phyloP scores from a whole-genome alignment of 2,797 vertebrate species.

The Rhabdophis nuchalis region DNA sequence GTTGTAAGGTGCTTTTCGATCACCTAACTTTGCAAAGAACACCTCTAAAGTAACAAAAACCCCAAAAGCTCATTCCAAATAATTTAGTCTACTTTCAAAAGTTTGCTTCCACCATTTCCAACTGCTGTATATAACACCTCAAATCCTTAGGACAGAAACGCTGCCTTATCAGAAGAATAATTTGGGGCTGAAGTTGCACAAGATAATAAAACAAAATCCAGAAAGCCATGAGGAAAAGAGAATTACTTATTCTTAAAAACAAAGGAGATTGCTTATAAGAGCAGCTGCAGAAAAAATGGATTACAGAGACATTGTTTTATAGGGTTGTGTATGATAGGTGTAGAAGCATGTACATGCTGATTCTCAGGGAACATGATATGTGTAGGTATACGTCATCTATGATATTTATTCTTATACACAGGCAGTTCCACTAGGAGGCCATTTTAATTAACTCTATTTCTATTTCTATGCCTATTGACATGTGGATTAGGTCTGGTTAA shows the following conservation, averaged over 20 bases:
- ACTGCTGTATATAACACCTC: not conserved
- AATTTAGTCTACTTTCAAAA: not conserved
- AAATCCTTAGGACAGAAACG: constrained; percentile 10
- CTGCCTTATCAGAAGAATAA: not conserved
- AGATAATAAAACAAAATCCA: too few species aligned
- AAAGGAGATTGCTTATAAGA: not conserved
- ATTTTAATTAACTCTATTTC: too few species aligned
- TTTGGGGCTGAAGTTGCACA: too few species aligned
- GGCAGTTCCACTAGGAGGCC: too few species aligned
- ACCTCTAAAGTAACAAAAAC: not conserved
- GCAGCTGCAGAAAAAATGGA: not conserved
- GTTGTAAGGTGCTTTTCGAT: not conserved
- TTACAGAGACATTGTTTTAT: not conserved
- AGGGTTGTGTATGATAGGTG: not conserved
- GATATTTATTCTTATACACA: too few species aligned
- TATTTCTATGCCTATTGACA: too few species aligned
- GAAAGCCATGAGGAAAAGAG: too few species aligned
- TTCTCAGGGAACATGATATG: too few species aligned
- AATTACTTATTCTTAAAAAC: not conserved
- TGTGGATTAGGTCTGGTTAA: not conserved
- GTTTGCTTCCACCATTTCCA: not conserved
- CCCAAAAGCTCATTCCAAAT: not conserved
- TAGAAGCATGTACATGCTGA: not conserved
- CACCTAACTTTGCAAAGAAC: not conserved
- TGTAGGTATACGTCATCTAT: too few species aligned